Conservation (phyloP, 1,140 invertebrate species). For the Latrodectus geometricus region DNA sequence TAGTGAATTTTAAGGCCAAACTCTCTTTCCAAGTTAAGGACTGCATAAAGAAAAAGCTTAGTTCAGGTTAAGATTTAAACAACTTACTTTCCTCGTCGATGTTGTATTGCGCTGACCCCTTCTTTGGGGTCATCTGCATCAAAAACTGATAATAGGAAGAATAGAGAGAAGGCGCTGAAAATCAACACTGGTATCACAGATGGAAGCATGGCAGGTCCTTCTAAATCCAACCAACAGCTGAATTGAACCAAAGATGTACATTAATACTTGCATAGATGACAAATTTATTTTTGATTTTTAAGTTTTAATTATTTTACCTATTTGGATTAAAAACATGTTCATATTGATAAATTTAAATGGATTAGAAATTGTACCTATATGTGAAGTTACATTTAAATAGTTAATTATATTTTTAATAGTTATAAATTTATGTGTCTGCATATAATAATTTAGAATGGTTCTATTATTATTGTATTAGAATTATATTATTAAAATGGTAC, state of each 20-base stretch:
- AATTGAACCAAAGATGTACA: neutral
- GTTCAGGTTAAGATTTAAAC: neutral
- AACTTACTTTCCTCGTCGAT: constrained; percentile 23
- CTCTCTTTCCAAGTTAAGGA: no score
- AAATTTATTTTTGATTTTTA: constrained; percentile 2
- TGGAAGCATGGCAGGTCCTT: constrained; percentile 25
- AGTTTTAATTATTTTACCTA: neutral
- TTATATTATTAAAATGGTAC: no score
- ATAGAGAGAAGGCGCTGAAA: neutral
- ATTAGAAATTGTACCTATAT: no score
- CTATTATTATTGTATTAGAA: no score
- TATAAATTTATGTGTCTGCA: no score
- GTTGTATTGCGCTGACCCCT: neutral
- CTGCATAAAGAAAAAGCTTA: neutral
- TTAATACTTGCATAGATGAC: neutral
- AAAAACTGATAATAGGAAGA: constrained; percentile 20
- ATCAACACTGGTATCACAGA: constrained; percentile 26
- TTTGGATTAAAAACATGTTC: no score
- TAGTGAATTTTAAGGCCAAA: neutral
- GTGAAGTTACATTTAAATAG: no score
- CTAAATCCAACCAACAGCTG: constrained; percentile 27
- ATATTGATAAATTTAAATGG: no score
- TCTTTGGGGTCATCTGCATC: constrained; percentile 27
- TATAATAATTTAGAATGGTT: no score
- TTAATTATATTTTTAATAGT: no score